Evolutionary conservation across 2,797 vertebrate genomes (phyloP).

Genomic region (Microctenopoma lineatum): DNA sequence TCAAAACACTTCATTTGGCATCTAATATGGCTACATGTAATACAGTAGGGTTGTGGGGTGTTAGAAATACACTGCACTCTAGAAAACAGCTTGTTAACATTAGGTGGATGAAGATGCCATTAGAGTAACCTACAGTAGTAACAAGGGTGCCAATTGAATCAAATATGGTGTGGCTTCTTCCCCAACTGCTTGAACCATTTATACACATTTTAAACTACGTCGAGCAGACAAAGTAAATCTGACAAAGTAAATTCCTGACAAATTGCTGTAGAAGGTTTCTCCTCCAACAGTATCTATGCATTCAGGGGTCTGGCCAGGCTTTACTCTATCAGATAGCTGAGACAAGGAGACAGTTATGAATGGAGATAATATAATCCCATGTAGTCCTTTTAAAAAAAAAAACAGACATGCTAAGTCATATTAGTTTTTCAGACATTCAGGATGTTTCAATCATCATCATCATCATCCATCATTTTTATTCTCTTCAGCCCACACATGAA

Average conservation of each 20-base stretch:
- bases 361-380: background rate
- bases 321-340: slow-evolving; percentile 39
- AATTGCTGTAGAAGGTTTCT: slow-evolving; percentile 55
- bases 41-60: too few relatives aligned
- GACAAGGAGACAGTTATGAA: slow-evolving; percentile 8
- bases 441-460: too few relatives aligned
- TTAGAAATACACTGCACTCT: background rate
- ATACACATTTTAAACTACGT: slow-evolving; percentile 26
- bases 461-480: too few relatives aligned
- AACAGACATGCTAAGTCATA: background rate
- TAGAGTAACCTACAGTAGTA: slow-evolving; percentile 1
- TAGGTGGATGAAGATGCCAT: background rate
- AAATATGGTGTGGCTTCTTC: background rate
- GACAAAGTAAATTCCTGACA: slow-evolving; percentile 48
- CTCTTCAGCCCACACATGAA: too few relatives aligned
- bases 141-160: background rate
- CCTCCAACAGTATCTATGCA: slow-evolving; percentile 37
- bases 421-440: too few relatives aligned
- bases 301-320: slow-evolving; percentile 14
- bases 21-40: background rate
- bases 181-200: background rate
- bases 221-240: slow-evolving; percentile 34
- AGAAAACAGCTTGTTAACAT: background rate
- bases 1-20: background rate
- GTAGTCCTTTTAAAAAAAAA: slow-evolving; percentile 25